Percentiles rank a stretch among this genome's conserved stretches.
phyloP scores from a whole-genome alignment of 2,797 vertebrate species.

The Monodelphis domestica region DNA sequence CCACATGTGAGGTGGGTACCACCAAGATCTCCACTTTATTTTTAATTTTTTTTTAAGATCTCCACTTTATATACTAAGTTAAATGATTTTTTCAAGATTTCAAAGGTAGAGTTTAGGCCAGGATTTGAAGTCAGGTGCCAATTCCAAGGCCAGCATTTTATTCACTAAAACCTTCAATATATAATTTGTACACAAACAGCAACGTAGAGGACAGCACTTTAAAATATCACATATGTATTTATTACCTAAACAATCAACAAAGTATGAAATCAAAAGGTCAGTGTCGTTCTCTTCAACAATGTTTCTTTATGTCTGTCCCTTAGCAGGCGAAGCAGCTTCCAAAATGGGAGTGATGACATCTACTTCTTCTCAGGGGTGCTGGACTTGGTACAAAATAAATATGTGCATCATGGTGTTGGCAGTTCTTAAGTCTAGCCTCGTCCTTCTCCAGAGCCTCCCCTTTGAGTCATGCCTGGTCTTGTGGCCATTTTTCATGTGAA shows the following conservation, averaged over 20 bases:
- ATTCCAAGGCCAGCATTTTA: not conserved
- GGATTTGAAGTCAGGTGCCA: not conserved
- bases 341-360: not conserved
- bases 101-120: not conserved
- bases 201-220: not conserved
- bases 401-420: not conserved
- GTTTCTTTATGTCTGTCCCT: not conserved
- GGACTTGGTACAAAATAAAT: not conserved
- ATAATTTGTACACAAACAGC: not conserved
- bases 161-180: not conserved
- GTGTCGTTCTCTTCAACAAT: not conserved
- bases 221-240: not conserved
- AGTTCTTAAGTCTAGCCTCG: not conserved
- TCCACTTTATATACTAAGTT: not conserved
- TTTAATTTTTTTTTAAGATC: not conserved
- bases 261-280: no score
- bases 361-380: not conserved
- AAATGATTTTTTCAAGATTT: not conserved
- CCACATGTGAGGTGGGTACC: not conserved
- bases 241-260: not conserved
- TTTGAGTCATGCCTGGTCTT: not conserved
- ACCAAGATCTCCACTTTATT: not conserved
- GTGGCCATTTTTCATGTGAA: not conserved
- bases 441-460: not conserved
- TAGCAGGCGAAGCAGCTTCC: not conserved